Conservation (phyloP, 2,888 invertebrate species). For the Dynastes maya region DNA sequence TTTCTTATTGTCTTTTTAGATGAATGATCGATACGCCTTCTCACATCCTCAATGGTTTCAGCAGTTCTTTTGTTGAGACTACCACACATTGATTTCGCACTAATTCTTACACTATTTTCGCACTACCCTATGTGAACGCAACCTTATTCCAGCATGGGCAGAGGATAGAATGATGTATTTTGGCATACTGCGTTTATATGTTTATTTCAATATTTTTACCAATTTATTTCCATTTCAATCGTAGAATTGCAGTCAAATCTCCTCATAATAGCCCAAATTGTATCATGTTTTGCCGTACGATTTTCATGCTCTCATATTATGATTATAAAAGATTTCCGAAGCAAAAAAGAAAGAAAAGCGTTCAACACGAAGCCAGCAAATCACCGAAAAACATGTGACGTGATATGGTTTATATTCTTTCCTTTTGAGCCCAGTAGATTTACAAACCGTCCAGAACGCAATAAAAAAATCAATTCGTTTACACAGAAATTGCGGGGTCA, state of each 20-base stretch:
- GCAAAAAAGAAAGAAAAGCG: not conserved
- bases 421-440: conserved; percentile 37
- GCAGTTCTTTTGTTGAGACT: too few species aligned
- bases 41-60: too few species aligned
- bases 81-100: too few species aligned
- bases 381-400: conserved; percentile 24
- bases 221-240: too few species aligned
- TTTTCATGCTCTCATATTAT: not conserved
- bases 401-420: conserved; percentile 31
- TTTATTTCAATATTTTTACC: too few species aligned
- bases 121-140: too few species aligned
- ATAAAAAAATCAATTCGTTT: conserved; percentile 51
- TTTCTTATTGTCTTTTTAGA: too few species aligned
- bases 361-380: conserved; percentile 28
- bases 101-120: too few species aligned
- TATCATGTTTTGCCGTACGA: not conserved
- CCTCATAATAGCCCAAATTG: not conserved
- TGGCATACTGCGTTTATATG: too few species aligned
- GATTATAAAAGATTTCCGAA: not conserved
- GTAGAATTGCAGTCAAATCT: not conserved
- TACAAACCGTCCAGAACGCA: conserved; percentile 42
- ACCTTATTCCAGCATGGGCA: too few species aligned
- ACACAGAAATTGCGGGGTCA: conserved; percentile 49
- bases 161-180: too few species aligned
- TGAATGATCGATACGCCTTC: too few species aligned